Evolutionary conservation across 2,888 invertebrate genomes (phyloP).

Genomic region (Torymus auratus): DNA sequence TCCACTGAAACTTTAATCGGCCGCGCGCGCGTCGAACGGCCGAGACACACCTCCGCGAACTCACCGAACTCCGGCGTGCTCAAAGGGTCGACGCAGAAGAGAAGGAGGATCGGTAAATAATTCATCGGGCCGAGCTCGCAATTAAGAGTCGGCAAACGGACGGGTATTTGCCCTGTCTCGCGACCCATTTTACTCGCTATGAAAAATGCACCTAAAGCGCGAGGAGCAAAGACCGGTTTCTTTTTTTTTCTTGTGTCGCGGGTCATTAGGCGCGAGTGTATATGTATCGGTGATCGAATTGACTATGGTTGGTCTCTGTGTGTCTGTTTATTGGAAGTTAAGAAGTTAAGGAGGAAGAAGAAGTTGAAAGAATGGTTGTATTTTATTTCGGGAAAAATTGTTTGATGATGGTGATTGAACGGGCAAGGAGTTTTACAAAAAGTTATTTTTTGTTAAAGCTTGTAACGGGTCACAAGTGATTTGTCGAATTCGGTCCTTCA

Average conservation of each 20-base stretch:
- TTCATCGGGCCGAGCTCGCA: not conserved
- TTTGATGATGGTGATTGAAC: no score
- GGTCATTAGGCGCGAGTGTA: no score
- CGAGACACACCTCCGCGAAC: no score
- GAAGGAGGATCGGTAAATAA: not conserved
- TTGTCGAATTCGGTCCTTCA: no score
- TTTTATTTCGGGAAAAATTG: no score
- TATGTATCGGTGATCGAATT: not conserved
- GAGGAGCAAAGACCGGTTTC: not conserved
- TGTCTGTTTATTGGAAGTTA: not conserved
- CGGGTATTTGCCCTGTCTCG: conserved; percentile 8
- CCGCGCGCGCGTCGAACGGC: no score
- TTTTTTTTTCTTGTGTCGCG: not conserved
- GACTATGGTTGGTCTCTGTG: not conserved
- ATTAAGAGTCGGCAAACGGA: conserved; percentile 10
- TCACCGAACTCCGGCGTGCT: no score
- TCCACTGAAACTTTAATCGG: no score
- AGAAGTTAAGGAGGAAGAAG: not conserved
- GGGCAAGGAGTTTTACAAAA: no score
- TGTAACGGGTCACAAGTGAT: no score
- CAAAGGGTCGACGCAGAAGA: no score
- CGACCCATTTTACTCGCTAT: conserved; percentile 28
- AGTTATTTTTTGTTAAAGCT: no score
- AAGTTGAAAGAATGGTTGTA: not conserved
- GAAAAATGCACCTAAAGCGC: conserved; percentile 25